Evolutionary conservation across 2,113 vertebrate species (phyloP), one percentile per base, ranked within the genome.

Genomic region (Pogona vitticeps): DNA sequence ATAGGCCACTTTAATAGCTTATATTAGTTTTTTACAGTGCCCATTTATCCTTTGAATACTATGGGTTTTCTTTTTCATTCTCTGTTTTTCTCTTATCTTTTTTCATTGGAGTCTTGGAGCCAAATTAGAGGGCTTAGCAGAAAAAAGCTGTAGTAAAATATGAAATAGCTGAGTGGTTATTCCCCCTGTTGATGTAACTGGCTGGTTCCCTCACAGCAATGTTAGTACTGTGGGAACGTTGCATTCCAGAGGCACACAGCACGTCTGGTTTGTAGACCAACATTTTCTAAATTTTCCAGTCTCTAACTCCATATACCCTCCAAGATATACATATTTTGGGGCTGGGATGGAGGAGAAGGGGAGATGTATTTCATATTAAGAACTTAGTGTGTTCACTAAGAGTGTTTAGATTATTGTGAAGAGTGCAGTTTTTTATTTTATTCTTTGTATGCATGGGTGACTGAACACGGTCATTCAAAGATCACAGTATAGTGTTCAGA

Each of bases 81-180:
- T 23, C 2, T 23, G 46, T 10, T 52, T 52, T 52, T 26, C n/a
- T 2, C 33, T 68, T 23, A 10, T 12, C 13, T 65, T 36, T 21
- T 75, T 73, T 73, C n/a, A n/a, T n/a, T n/a, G n/a, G n/a, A n/a
- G n/a, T n/a, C 33, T 72, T 58, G 36, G 20, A 38, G 63, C 13
- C 52, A 36, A 56, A 9, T 72, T 23, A 1, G 38, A 46, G 13
- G 6, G n/a, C 31, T 78, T 36, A 63, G 8, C 36, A 63, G 70
- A 80, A 91, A 88, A 91, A 89, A 86, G 75, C 89, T 91, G 88
- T 87, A 68, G 89, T 92, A 81, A 90, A 90, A 36, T 84, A 78
- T 14, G 21, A 71, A 61, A 76, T 58, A 91, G n/a, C 68, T 3
- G 58, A 89, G 46, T 14, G 87, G 8, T 70, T 89, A 71, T 26